Percentiles rank a stretch among this genome's conserved stretches.
Conservation (phyloP, 2,797 vertebrate species). For the Epinephelus coioides region DNA sequence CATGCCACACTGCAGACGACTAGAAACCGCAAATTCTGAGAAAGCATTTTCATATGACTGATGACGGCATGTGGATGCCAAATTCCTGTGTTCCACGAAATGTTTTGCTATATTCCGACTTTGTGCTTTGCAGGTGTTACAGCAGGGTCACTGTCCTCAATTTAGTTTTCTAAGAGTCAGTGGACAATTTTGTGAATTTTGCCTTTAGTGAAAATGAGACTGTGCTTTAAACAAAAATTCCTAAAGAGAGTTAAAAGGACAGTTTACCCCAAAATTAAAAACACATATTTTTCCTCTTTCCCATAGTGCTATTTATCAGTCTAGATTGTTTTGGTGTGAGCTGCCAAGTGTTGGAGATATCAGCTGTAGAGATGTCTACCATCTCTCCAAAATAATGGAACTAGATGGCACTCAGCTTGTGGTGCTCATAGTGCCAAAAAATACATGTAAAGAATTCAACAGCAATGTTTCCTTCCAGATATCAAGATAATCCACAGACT, state of each 20-base stretch:
- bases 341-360: no score
- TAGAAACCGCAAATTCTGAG: conserved; percentile 68
- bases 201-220: neutral
- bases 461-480: no score
- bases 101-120: conserved; percentile 64
- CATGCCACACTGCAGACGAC: conserved; percentile 47
- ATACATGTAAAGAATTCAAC: no score
- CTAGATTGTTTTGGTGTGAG: no score
- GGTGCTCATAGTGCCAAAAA: no score
- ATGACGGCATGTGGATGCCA: conserved; percentile 32
- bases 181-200: neutral
- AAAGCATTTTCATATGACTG: conserved; percentile 65
- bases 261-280: no score
- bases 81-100: conserved; percentile 70
- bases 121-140: conserved; percentile 55
- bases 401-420: no score
- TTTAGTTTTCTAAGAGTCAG: conserved; percentile 6
- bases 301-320: no score
- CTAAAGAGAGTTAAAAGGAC: conserved; percentile 9
- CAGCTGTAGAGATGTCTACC: no score
- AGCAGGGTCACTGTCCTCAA: neutral
- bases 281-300: no score
- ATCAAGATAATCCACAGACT: no score
- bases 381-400: no score
- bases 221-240: conserved; percentile 20